A percentile compares a stretch with the other conserved stretches of the same genome.
These are phyloP conservation scores for Reticulitermes lucifugus DNA, from an alignment of 2,888 invertebrate species.

Conservation along the genomic window DNA sequence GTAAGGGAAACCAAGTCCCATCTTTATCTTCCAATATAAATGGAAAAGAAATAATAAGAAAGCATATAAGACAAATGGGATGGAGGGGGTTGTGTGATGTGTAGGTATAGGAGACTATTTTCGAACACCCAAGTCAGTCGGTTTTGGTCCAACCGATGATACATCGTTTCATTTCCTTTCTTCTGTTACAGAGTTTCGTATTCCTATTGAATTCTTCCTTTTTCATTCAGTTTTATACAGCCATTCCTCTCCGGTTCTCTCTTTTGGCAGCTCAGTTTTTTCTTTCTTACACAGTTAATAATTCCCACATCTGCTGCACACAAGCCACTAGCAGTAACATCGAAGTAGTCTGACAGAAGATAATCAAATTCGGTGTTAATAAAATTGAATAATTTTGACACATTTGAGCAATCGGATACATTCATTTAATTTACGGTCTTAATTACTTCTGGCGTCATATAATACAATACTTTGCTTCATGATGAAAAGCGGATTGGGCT, in stretches of 20 bases:
- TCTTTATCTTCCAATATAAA: constrained; percentile 47
- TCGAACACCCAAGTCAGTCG: constrained; percentile 24
- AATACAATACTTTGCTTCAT: too few species aligned
- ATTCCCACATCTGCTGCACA: constrained; percentile 18
- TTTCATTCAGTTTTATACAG: neutral
- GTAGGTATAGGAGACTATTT: neutral
- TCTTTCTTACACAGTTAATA: constrained; percentile 50
- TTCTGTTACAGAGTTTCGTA: constrained; percentile 11
- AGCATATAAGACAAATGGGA: constrained; percentile 46
- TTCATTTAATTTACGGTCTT: too few species aligned
- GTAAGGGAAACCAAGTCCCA: constrained; percentile 30
- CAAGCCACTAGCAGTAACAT: neutral
- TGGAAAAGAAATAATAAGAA: constrained; percentile 50
- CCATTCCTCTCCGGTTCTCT: neutral
- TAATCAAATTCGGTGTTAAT: constrained; percentile 27
- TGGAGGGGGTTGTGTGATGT: neutral
- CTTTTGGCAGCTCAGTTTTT: constrained; percentile 15
- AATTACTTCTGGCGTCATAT: too few species aligned
- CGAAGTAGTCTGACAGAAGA: constrained; percentile 35
- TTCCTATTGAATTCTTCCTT: constrained; percentile 47
- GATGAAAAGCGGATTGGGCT: too few species aligned
- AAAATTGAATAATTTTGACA: too few species aligned
- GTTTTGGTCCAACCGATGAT: constrained; percentile 45
- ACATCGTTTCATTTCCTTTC: constrained; percentile 51
- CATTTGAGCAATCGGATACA: too few species aligned